phyloP scores from a whole-genome alignment of 2,797 vertebrate species.

The Enteromius unitaeniatus region DNA sequence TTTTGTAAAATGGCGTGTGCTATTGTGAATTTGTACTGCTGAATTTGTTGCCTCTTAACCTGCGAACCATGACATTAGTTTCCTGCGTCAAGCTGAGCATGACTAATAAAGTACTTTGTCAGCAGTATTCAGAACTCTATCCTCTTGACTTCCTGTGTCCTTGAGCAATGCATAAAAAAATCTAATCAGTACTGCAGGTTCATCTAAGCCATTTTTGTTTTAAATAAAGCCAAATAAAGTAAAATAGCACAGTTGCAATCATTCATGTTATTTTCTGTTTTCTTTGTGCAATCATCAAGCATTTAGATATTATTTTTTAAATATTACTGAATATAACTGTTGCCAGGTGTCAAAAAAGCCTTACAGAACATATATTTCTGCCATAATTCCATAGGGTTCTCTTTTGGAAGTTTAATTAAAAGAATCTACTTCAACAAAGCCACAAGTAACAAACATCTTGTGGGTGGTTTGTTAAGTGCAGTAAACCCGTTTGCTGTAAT shows the following conservation, averaged over 20 bases:
- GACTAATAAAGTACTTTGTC: background rate
- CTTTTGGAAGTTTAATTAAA: background rate
- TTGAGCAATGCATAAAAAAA: conserved; percentile 47
- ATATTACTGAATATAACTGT: background rate
- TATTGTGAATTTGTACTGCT: background rate
- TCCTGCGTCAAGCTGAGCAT: conserved; percentile 36
- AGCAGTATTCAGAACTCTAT: conserved; percentile 25
- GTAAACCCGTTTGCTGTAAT: background rate
- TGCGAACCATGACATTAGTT: conserved; percentile 23
- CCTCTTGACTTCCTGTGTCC: conserved; percentile 46
- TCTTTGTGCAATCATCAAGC: background rate
- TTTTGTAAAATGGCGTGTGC: background rate
- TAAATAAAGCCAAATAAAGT: background rate
- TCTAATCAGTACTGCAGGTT: conserved; percentile 7
- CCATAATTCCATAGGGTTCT: background rate
- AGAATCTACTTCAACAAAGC: background rate
- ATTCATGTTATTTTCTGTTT: background rate
- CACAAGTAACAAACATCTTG: background rate
- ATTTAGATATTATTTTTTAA: background rate
- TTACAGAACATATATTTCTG: no score
- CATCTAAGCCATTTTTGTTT: background rate
- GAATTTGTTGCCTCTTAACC: background rate
- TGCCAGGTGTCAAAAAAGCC: background rate
- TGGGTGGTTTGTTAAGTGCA: no score
- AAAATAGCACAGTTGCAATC: background rate